Conservation (phyloP, 2,113 vertebrate species). For the Macrotis lagotis region DNA sequence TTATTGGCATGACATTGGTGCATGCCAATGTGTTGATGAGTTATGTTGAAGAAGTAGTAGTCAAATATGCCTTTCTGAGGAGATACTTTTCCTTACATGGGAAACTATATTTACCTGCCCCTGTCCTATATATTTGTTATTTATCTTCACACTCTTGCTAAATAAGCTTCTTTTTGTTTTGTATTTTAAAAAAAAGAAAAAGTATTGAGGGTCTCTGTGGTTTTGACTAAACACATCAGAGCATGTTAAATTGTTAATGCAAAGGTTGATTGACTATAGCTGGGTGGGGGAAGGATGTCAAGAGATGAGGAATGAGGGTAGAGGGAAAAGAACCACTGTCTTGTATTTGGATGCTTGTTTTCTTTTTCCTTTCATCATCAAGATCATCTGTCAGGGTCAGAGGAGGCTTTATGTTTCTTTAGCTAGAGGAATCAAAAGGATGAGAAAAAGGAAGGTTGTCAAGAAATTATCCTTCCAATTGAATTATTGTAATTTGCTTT, state of each 20-base stretch:
- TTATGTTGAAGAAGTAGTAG: not conserved
- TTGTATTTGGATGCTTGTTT: fast-evolving
- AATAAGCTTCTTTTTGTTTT: not conserved
- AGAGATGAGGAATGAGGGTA: not conserved
- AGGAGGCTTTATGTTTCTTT: constrained; percentile 32
- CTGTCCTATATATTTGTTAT: not conserved
- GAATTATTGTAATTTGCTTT: not conserved
- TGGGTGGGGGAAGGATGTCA: not conserved
- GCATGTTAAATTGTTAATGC: not conserved
- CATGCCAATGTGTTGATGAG: not conserved
- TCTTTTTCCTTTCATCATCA: not conserved
- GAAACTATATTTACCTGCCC: not conserved
- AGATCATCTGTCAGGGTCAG: not conserved
- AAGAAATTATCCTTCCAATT: not conserved
- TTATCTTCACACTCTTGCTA: not conserved
- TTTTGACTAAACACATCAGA: not conserved
- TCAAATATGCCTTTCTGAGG: not conserved
- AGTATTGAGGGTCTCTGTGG: not conserved
- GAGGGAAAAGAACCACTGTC: not conserved
- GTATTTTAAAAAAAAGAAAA: not conserved
- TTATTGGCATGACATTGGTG: fast-evolving
- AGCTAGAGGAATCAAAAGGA: constrained; percentile 23
- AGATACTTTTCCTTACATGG: not conserved
- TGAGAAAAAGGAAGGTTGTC: not conserved
- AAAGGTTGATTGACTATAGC: not conserved